phyloP scores from a whole-genome alignment of 1,140 invertebrate genomes.

The Bombus confusus region DNA sequence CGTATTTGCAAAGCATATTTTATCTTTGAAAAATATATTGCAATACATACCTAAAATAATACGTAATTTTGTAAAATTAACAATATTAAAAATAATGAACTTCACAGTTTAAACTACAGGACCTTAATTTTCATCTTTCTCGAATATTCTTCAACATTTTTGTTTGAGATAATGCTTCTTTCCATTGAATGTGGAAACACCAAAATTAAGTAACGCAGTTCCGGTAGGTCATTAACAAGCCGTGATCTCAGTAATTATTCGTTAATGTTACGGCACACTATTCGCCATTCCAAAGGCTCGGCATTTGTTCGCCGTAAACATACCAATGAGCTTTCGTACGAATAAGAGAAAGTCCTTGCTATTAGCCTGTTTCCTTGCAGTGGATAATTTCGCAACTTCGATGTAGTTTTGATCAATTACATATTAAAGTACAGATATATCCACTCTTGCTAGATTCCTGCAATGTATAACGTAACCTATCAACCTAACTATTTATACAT shows the following conservation, averaged over 20 bases:
- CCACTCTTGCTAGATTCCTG: not conserved
- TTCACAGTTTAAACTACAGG: too few relatives aligned
- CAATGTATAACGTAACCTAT: not conserved
- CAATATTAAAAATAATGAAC: too few relatives aligned
- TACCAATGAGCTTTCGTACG: conserved; percentile 50
- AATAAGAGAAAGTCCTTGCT: conserved; percentile 41
- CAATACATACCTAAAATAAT: too few relatives aligned
- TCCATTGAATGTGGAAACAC: not conserved
- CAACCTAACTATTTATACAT: not conserved
- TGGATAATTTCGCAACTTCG: not conserved
- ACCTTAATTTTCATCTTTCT: too few relatives aligned
- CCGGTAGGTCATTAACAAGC: conserved; percentile 12
- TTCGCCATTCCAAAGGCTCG: not conserved
- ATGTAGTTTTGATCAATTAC: not conserved
- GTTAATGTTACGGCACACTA: conserved; percentile 13
- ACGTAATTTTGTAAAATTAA: too few relatives aligned
- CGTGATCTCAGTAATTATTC: conserved; percentile 24
- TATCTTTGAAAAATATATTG: too few relatives aligned
- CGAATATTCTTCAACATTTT: too few relatives aligned
- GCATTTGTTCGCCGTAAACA: conserved; percentile 6
- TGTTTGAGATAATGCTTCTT: not conserved
- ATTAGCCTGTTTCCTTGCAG: not conserved
- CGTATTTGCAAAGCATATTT: too few relatives aligned
- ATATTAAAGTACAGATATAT: not conserved
- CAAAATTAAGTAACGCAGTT: not conserved